Conservation (phyloP, 2,888 invertebrate species). For the Dryobotodes eremita region DNA sequence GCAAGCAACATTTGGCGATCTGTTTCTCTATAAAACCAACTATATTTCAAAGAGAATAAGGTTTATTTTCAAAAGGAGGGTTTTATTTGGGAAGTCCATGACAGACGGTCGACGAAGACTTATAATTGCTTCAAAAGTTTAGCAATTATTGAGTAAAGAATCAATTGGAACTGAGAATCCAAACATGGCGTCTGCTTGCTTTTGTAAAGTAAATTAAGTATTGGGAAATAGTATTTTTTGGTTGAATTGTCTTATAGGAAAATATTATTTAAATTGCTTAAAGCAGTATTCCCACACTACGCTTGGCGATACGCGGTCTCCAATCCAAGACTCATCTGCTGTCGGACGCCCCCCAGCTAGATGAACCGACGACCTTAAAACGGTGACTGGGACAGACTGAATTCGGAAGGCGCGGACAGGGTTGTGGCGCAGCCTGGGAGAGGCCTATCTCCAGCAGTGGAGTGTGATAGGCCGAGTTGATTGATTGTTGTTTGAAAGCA, state of each 20-base stretch:
- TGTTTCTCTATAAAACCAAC: slow-evolving; percentile 9
- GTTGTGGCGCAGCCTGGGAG: too few species aligned
- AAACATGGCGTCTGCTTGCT: slow-evolving; percentile 20
- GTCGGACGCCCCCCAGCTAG: background rate
- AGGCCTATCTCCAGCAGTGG: too few species aligned
- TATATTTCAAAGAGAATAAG: background rate
- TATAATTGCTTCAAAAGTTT: slow-evolving; percentile 67
- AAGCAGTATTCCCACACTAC: too few species aligned
- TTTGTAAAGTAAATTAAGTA: slow-evolving; percentile 14
- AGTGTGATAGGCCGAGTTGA: too few species aligned
- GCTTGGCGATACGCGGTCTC: background rate
- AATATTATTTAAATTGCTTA: background rate
- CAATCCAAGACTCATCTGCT: background rate
- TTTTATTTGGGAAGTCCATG: slow-evolving; percentile 5
- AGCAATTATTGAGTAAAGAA: slow-evolving; percentile 58
- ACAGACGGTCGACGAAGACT: slow-evolving; percentile 60
- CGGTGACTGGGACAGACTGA: background rate
- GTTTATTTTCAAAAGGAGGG: slow-evolving; percentile 24
- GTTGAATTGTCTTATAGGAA: background rate
- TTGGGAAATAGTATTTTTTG: slow-evolving; percentile 15
- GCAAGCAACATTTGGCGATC: slow-evolving; percentile 31
- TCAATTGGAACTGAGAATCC: slow-evolving; percentile 31
- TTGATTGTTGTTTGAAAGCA: too few species aligned
- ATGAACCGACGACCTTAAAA: background rate
- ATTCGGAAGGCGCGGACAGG: background rate